phyloP scores from a whole-genome alignment of 2,888 invertebrate genomes.

The Pheosia gnoma region DNA sequence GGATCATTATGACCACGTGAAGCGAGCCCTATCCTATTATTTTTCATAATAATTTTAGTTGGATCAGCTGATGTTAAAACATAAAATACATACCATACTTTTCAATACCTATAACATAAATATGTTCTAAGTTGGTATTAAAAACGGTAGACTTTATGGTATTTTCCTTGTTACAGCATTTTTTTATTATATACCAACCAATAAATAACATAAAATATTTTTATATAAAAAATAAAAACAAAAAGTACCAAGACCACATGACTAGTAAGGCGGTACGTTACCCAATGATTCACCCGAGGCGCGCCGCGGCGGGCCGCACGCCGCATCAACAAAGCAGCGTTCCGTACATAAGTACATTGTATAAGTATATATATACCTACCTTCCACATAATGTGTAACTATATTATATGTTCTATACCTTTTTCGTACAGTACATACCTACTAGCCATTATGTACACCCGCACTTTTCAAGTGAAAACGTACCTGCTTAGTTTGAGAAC shows the following conservation, averaged over 20 bases:
- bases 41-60: too few relatives aligned
- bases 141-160: background rate
- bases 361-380: constrained; percentile 15
- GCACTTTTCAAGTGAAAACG: too few relatives aligned
- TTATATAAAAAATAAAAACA: constrained; percentile 10
- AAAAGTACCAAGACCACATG: constrained; percentile 53
- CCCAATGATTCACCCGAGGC: constrained; percentile 78
- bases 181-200: background rate
- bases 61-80: too few relatives aligned
- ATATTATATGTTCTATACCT: background rate
- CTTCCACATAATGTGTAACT: constrained; percentile 5
- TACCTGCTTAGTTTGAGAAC: too few relatives aligned
- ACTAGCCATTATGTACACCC: too few relatives aligned
- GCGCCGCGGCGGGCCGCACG: constrained; percentile 60
- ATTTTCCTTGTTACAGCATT: background rate
- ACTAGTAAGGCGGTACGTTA: constrained; percentile 50
- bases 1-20: too few relatives aligned
- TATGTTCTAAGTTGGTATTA: too few relatives aligned
- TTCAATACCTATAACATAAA: too few relatives aligned
- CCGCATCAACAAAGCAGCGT: constrained; percentile 56
- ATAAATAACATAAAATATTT: constrained; percentile 1
- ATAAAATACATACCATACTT: too few relatives aligned
- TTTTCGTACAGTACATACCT: too few relatives aligned
- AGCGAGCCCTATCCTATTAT: too few relatives aligned
- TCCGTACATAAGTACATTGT: constrained; percentile 50